Conservation (phyloP, 2,113 vertebrate species). For the Salvelinus sp. region DNA sequence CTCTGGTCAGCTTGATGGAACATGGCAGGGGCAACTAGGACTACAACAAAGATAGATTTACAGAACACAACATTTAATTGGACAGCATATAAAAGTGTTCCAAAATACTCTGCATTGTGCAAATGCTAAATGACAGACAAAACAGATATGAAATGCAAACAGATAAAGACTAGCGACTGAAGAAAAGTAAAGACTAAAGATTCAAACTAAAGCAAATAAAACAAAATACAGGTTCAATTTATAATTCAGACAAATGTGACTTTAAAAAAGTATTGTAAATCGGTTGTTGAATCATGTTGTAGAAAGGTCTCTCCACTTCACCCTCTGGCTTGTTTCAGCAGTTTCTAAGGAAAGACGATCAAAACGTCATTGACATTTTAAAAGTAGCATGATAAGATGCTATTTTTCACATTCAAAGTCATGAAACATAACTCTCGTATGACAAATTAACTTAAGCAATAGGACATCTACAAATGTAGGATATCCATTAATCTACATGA, state of each 20-base stretch:
- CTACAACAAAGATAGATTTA: background rate
- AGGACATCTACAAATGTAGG: background rate
- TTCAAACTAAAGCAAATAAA: background rate
- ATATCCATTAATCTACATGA: no score
- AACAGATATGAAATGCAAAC: no score
- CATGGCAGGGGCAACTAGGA: background rate
- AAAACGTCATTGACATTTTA: background rate
- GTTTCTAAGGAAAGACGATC: conserved; percentile 34
- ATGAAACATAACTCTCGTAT: background rate
- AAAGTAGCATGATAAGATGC: background rate
- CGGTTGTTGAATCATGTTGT: background rate
- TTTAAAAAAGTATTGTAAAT: background rate
- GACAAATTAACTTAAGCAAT: no score
- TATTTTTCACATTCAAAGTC: background rate
- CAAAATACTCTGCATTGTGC: no score
- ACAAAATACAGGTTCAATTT: background rate
- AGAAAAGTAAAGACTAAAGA: no score
- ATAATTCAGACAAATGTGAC: background rate
- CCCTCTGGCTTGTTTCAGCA: conserved; percentile 65
- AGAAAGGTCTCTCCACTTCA: conserved; percentile 35
- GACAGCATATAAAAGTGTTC: background rate
- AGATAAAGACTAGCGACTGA: no score
- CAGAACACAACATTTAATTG: background rate
- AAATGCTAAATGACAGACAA: no score
- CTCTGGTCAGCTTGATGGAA: no score